Evolutionary conservation across 2,797 vertebrate genomes (phyloP).

Genomic region (Pseudochirops corinnae): DNA sequence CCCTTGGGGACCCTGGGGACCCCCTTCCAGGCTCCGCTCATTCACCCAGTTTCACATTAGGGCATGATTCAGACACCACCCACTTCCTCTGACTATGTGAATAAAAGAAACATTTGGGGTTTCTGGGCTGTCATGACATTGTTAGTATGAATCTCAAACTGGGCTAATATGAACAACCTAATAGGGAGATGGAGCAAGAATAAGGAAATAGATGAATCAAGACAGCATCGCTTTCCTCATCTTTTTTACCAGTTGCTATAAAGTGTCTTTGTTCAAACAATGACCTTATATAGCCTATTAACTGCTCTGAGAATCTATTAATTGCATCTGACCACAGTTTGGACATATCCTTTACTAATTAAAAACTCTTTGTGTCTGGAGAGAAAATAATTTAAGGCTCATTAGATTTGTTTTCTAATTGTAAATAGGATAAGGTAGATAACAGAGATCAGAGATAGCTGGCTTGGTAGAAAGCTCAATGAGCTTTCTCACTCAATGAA

Average conservation of each 20-base stretch:
- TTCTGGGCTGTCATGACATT: neutral
- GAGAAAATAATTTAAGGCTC: conserved; percentile 75
- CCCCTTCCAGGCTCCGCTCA: neutral
- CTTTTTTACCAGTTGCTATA: conserved; percentile 38
- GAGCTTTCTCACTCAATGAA: neutral
- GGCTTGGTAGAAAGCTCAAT: neutral
- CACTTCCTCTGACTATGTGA: conserved; percentile 1
- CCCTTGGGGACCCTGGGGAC: neutral
- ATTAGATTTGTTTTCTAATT: conserved; percentile 62
- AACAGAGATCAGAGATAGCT: conserved; percentile 39
- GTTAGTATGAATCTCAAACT: neutral
- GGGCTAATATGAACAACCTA: conserved; percentile 35
- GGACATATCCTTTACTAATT: conserved; percentile 71
- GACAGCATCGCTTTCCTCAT: neutral
- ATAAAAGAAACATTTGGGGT: neutral
- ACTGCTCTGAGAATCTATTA: conserved; percentile 56
- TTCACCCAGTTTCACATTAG: conserved; percentile 1
- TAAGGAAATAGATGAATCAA: conserved; percentile 10
- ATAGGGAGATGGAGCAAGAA: conserved; percentile 33
- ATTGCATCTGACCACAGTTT: conserved; percentile 71
- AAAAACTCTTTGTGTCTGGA: conserved; percentile 68
- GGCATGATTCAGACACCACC: neutral
- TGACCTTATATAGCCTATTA: conserved; percentile 24
- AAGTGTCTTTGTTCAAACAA: conserved; percentile 58
- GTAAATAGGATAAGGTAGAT: conserved; percentile 62